Percentiles rank a stretch among this genome's conserved stretches.
Evolutionary conservation across 2,797 vertebrate genomes (phyloP).

Genomic region (Sphaeramia orbicularis): DNA sequence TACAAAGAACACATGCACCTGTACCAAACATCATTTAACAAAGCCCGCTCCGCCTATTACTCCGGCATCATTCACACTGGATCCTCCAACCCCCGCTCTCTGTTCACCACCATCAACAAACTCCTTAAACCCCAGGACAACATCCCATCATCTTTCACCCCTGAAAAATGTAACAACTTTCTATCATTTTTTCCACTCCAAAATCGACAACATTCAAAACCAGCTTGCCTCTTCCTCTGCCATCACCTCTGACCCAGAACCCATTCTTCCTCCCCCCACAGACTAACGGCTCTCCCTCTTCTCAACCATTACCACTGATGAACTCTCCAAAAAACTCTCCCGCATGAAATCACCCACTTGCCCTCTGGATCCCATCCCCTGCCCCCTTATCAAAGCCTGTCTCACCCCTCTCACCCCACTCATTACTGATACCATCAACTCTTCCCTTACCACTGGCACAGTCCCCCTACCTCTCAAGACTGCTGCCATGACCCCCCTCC

Average conservation of each 20-base stretch:
- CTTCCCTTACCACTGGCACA: too few relatives aligned
- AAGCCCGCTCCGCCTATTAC: not conserved
- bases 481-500: not conserved
- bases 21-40: not conserved
- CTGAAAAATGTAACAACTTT: not conserved
- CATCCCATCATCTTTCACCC: not conserved
- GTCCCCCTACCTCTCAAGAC: too few relatives aligned
- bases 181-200: not conserved
- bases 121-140: not conserved
- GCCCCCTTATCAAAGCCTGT: too few relatives aligned
- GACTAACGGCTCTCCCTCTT: not conserved
- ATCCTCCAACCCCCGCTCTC: not conserved
- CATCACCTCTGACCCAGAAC: too few relatives aligned
- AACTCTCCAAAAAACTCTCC: not conserved
- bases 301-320: not conserved
- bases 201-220: constrained; percentile 7
- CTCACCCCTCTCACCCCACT: too few relatives aligned
- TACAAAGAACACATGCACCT: not conserved
- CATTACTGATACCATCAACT: too few relatives aligned
- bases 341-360: not conserved
- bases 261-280: too few relatives aligned
- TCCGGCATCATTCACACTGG: not conserved
- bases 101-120: not conserved
- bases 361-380: not conserved
- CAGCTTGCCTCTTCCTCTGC: too few relatives aligned